Percentiles rank a stretch among this genome's conserved stretches.
Evolutionary conservation across 2,797 vertebrate species (phyloP).

Genomic region (Coregonus ussuriensis): DNA sequence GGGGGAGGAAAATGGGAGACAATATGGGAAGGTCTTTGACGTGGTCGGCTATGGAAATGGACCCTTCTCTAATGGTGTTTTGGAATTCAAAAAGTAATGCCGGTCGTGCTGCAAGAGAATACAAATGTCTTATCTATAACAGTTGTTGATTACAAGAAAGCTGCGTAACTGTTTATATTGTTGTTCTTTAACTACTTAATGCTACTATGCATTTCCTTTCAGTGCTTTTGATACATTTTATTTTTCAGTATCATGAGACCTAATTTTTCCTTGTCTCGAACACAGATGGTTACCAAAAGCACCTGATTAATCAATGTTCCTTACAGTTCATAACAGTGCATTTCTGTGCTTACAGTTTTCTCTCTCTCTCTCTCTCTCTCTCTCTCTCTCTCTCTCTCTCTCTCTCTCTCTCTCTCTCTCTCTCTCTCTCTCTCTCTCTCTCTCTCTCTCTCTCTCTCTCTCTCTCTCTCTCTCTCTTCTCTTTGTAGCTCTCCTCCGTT

Average conservation of each 20-base stretch:
- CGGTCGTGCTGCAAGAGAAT: slow-evolving; percentile 25
- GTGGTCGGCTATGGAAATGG: slow-evolving; percentile 34
- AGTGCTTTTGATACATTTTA: slow-evolving; percentile 7
- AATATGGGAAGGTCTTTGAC: slow-evolving; percentile 32
- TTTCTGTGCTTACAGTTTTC: slow-evolving; percentile 19
- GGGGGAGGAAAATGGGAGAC: slow-evolving; percentile 34
- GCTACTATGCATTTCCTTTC: slow-evolving; percentile 13
- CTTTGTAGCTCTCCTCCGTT: slow-evolving; percentile 51
- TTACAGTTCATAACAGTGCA: slow-evolving; percentile 19
- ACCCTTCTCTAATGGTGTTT: slow-evolving; percentile 52
- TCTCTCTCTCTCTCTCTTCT: slow-evolving; percentile 17
- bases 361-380: not conserved
- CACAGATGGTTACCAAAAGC: slow-evolving; percentile 47
- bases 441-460: slow-evolving; percentile 9
- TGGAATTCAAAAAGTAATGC: slow-evolving; percentile 47
- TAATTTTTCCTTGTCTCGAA: slow-evolving; percentile 36
- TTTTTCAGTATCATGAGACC: slow-evolving; percentile 51
- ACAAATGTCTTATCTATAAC: slow-evolving; percentile 31
- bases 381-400: not conserved
- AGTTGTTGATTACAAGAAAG: slow-evolving; percentile 54
- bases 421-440: slow-evolving; percentile 16
- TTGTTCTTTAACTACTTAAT: not conserved
- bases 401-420: slow-evolving; percentile 13
- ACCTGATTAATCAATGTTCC: slow-evolving; percentile 47
- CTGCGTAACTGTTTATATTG: not conserved